These are phyloP conservation scores for Therioaphis trifolii DNA, from an alignment of 2,888 invertebrate species.

Conservation along the genomic window DNA sequence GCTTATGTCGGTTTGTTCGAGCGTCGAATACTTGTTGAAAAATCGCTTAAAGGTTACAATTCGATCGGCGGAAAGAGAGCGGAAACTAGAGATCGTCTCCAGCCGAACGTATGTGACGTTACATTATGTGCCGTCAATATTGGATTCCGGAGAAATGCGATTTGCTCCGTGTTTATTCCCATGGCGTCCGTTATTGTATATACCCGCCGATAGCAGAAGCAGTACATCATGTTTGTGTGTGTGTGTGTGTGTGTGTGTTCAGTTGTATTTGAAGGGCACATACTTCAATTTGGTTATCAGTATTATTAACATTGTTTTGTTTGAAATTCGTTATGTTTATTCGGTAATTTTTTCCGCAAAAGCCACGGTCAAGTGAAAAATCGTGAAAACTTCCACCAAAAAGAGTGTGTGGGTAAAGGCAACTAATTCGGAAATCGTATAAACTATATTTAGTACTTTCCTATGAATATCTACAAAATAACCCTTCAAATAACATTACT, in stretches of 20 bases:
- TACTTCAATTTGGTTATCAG: neutral
- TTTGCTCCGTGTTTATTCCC: neutral
- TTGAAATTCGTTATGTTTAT: neutral
- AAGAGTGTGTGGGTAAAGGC: too few species aligned
- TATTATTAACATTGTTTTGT: neutral
- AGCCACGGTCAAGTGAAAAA: neutral
- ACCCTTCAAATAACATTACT: too few species aligned
- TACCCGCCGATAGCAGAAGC: neutral
- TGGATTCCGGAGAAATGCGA: slow-evolving; percentile 21
- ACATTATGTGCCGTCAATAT: slow-evolving; percentile 6
- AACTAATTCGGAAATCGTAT: too few species aligned
- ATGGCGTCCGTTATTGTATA: slow-evolving; percentile 8
- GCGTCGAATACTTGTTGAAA: slow-evolving; percentile 12
- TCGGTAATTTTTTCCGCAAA: neutral
- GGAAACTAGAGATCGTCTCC: slow-evolving; percentile 7
- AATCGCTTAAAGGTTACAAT: slow-evolving; percentile 4
- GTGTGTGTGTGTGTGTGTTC: neutral
- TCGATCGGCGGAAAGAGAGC: neutral
- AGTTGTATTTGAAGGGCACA: too few species aligned
- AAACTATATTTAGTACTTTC: too few species aligned
- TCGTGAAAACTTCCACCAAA: too few species aligned
- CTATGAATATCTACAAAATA: too few species aligned
- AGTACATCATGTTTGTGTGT: neutral
- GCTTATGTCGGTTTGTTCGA: neutral
- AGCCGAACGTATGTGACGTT: neutral